These are phyloP conservation scores for Hyles vespertilio DNA, from an alignment of 1,140 invertebrate genomes.

Conservation along the genomic window DNA sequence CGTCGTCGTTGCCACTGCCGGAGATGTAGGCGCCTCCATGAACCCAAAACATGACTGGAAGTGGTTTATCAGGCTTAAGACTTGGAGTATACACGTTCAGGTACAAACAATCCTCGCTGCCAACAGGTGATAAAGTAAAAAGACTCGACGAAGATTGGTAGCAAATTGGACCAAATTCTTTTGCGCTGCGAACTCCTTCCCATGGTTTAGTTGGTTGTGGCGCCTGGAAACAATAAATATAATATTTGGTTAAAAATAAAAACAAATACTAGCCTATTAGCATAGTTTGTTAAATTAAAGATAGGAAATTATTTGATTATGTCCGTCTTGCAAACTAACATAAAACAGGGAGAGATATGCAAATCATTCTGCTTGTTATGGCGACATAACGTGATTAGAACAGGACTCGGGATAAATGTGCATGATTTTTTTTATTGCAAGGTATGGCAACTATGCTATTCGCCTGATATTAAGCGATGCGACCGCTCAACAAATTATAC, in stretches of 20 bases:
- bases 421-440: too few species aligned
- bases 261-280: neutral
- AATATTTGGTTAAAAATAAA: neutral
- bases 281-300: too few species aligned
- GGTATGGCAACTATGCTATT: too few species aligned
- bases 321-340: too few species aligned
- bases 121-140: slow-evolving; percentile 6
- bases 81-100: slow-evolving; percentile 46
- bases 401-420: too few species aligned
- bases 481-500: too few species aligned
- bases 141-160: slow-evolving; percentile 26
- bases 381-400: too few species aligned
- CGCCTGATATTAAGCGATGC: too few species aligned
- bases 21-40: slow-evolving; percentile 58
- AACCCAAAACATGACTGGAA: slow-evolving; percentile 62
- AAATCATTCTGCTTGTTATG: too few species aligned
- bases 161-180: slow-evolving; percentile 31
- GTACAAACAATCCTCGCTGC: slow-evolving; percentile 51
- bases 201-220: slow-evolving; percentile 42
- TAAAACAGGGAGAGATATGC: too few species aligned
- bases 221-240: slow-evolving; percentile 30
- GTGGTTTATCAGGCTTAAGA: slow-evolving; percentile 19
- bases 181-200: slow-evolving; percentile 40
- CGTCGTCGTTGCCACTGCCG: slow-evolving; percentile 25
- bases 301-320: too few species aligned